Base-by-base conservation (phyloP, 2,113 vertebrate species). In the Nibea coibor region DNA sequence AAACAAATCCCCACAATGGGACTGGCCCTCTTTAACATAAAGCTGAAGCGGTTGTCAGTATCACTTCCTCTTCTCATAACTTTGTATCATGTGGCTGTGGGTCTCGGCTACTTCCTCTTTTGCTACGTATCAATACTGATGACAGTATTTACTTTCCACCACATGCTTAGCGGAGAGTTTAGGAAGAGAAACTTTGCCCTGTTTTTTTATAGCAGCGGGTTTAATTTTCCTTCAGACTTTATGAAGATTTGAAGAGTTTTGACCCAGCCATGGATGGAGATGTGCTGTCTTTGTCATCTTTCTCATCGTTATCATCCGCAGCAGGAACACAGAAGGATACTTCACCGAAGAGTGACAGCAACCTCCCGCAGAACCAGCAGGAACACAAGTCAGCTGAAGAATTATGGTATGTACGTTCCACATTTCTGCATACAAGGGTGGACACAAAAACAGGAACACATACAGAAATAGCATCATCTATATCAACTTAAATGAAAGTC, bases 211-310 rank as follows among this genome's bases (percentile, higher is more conserved):
- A 24, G 22, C 47, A 57, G 35, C 2, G 0, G 0, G 39, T 72
- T 50, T 35, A 12, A 24, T 62, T 51, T 35, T 19, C 9, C 67
- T 26, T 45, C 7, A 39, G 28, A 63, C n/a, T 87, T 81, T 24
- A 56, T 69, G 47, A 75, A 68, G 58, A 82, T 74, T 54, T 57
- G 28, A 74, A 31, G 50, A 78, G 58, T 45, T 39, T 45, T 4
- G 20, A 45, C 50, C 78, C 78, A 0, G 50, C 20, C 70, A 95
- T 95, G 94, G 94, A 95, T 63, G 91, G 80, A 82, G 90, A 88
- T 16, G 72, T 90, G 45, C 26, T 89, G 74, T 88, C 88, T 39
- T 82, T 88, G 75, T 85, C 84, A 2, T 91, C 92, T 8, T 86
- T 45, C 3, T 85, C 88, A 5, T 87, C 81, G 0, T 19, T 87